Conservation (phyloP, 2,888 invertebrate genomes). For the Leptopilina syphax region DNA sequence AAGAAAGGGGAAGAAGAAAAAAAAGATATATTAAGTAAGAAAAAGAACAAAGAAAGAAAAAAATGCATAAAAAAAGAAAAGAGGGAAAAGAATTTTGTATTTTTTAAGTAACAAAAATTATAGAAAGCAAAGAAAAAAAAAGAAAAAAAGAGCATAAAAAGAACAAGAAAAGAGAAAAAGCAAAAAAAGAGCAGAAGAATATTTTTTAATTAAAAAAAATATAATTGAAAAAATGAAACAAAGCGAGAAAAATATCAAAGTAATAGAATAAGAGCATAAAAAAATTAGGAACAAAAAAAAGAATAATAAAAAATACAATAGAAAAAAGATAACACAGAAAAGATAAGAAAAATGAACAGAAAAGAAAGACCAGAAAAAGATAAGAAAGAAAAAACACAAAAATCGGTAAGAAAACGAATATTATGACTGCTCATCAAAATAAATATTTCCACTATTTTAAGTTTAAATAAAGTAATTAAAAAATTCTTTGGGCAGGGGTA, state of each 20-base stretch:
- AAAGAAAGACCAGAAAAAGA: background rate
- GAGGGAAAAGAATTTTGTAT: background rate
- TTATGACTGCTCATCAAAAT: background rate
- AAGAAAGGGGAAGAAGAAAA: background rate
- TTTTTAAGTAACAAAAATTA: no score
- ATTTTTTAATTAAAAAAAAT: no score
- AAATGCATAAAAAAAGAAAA: background rate
- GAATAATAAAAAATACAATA: background rate
- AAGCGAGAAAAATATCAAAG: no score
- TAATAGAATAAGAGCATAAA: no score
- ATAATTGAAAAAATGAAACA: no score
- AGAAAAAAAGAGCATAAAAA: background rate
- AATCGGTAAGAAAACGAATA: no score
- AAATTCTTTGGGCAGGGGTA: slow-evolving; percentile 8
- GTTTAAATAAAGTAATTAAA: slow-evolving; percentile 2
- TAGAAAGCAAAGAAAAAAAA: background rate
- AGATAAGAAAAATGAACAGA: background rate
- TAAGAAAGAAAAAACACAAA: background rate
- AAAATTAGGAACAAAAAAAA: background rate
- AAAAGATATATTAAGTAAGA: background rate
- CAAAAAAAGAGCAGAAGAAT: no score
- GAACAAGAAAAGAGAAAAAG: background rate
- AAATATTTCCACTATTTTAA: background rate
- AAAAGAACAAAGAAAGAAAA: background rate
- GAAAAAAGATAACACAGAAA: background rate